These are phyloP conservation scores for Campoletis sonorensis DNA, from an alignment of 1,140 invertebrate species.

Conservation along the genomic window DNA sequence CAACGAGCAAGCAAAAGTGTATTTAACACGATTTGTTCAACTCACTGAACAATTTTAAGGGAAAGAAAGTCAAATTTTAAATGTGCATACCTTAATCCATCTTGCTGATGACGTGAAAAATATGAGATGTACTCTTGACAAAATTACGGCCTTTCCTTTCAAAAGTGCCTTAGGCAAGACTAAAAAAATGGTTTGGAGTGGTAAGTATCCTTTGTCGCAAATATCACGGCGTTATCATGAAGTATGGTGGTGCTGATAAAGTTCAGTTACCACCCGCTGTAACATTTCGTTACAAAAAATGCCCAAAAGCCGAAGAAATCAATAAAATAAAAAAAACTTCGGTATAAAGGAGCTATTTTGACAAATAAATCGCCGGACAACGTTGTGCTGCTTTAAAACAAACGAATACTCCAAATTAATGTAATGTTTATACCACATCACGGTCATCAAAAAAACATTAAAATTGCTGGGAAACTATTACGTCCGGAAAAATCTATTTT, in stretches of 20 bases:
- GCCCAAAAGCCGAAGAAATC: not conserved
- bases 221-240: not conserved
- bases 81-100: constrained; percentile 41
- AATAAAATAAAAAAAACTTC: not conserved
- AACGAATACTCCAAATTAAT: not conserved
- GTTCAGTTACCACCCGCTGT: not conserved
- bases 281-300: not conserved
- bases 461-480: not conserved
- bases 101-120: constrained; percentile 41
- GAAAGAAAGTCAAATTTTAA: constrained; percentile 35
- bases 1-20: constrained; percentile 32
- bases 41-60: constrained; percentile 35
- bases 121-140: constrained; percentile 18
- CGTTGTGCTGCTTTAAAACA: not conserved
- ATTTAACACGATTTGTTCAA: constrained; percentile 33
- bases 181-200: constrained; percentile 24
- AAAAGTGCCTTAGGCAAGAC: constrained; percentile 46
- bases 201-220: not conserved
- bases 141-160: constrained; percentile 41
- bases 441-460: not conserved
- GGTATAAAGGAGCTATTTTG: not conserved
- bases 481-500: not conserved
- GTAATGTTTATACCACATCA: not conserved
- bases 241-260: not conserved
- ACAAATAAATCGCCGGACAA: not conserved